phyloP scores from a whole-genome alignment of 2,113 vertebrate genomes.

The Chrysemys picta region DNA sequence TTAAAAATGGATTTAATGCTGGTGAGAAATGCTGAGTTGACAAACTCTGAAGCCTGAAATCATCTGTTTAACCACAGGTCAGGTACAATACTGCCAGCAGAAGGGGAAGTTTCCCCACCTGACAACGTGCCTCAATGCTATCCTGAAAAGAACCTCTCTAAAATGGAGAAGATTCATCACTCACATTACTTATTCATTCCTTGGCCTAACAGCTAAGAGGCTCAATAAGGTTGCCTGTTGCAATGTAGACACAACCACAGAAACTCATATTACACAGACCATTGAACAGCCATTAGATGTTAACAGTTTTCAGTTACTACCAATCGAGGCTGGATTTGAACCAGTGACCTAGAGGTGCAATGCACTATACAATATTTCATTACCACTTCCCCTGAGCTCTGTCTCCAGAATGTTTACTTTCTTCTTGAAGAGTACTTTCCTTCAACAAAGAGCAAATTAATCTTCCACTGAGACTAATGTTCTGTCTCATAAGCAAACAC shows the following conservation, averaged over 20 bases:
- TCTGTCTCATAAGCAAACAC: background rate
- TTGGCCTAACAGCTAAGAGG: background rate
- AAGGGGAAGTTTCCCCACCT: background rate
- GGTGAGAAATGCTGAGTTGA: background rate
- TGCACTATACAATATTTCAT: background rate
- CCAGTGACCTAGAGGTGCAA: slow-evolving; percentile 8
- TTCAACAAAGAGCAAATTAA: slow-evolving; percentile 33
- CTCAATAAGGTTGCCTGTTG: background rate
- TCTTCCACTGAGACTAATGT: slow-evolving; percentile 34
- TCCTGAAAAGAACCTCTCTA: background rate
- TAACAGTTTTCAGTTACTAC: background rate
- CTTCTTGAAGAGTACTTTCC: background rate
- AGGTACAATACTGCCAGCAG: background rate
- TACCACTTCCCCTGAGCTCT: background rate
- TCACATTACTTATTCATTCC: background rate
- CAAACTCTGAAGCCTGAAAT: background rate
- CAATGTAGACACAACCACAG: background rate
- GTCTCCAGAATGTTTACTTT: background rate
- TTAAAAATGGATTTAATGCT: background rate
- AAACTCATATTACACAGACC: background rate
- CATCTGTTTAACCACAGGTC: background rate
- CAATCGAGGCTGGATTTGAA: background rate
- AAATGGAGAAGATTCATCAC: rapidly evolving
- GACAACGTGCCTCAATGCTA: background rate
- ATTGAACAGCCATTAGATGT: background rate